phyloP scores from a whole-genome alignment of 2,797 vertebrate species.

The Parambassis ranga region DNA sequence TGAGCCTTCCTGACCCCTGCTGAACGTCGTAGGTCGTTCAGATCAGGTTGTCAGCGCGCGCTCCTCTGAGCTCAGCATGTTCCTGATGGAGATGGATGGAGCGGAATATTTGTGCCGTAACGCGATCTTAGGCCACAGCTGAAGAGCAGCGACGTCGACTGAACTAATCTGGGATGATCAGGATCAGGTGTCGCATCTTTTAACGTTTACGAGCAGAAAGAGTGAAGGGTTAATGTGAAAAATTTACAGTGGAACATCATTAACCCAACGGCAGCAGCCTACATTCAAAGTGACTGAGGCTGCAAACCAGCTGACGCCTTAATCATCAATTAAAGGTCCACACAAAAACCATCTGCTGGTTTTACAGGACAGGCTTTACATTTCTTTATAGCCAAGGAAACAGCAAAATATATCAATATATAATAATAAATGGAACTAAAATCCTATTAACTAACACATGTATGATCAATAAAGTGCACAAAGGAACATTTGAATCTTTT shows the following conservation, averaged over 20 bases:
- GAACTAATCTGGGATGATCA: slow-evolving; percentile 62
- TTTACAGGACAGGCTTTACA: too few relatives aligned
- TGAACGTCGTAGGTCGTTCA: not conserved
- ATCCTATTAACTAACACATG: too few relatives aligned
- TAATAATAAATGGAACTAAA: too few relatives aligned
- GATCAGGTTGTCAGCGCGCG: not conserved
- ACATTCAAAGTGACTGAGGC: too few relatives aligned
- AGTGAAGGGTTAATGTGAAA: slow-evolving; percentile 5
- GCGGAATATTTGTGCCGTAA: slow-evolving; percentile 45
- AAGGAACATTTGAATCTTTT: too few relatives aligned
- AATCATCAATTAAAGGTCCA: too few relatives aligned
- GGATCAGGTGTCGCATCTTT: slow-evolving; percentile 35
- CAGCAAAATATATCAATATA: too few relatives aligned
- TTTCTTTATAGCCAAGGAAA: too few relatives aligned
- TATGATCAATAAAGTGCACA: too few relatives aligned
- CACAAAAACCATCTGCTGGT: too few relatives aligned
- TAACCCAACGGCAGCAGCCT: too few relatives aligned
- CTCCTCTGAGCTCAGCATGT: slow-evolving; percentile 57
- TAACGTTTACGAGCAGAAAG: not conserved
- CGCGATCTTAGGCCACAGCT: slow-evolving; percentile 61
- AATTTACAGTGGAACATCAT: not conserved
- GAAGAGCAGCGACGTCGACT: slow-evolving; percentile 49
- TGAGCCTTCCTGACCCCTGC: not conserved
- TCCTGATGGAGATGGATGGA: slow-evolving; percentile 19
- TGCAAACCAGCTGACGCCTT: not conserved